Evolutionary conservation across 2,113 vertebrate species (phyloP).

Genomic region (Nicator chloris): DNA sequence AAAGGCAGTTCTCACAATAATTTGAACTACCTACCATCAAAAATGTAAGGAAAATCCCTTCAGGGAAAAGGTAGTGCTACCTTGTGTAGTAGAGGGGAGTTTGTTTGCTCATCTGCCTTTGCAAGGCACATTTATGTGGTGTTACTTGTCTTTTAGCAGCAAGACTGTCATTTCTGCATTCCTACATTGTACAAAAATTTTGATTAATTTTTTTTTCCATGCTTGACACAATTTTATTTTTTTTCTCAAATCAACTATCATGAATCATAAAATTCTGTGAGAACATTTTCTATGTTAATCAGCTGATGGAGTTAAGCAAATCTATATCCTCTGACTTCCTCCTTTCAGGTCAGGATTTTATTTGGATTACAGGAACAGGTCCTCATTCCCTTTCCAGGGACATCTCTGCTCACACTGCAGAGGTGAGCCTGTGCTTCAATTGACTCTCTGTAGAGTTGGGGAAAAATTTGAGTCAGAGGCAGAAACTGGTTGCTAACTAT

Average conservation of each 20-base stretch:
- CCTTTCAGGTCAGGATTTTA: background rate
- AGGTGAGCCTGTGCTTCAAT: background rate
- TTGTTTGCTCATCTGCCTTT: background rate
- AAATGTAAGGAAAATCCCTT: background rate
- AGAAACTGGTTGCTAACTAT: background rate
- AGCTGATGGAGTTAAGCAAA: background rate
- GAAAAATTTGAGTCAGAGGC: background rate
- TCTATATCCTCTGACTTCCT: background rate
- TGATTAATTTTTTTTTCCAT: background rate
- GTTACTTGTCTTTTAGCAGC: background rate
- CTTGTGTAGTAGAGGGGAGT: background rate
- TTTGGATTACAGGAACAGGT: background rate
- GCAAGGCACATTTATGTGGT: background rate
- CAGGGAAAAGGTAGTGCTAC: background rate
- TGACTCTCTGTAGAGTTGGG: background rate
- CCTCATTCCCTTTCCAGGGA: background rate
- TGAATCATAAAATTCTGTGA: background rate
- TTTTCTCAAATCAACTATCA: background rate
- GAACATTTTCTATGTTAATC: background rate
- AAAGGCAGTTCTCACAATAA: background rate
- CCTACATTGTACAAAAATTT: background rate
- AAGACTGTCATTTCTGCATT: background rate
- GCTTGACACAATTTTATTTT: background rate
- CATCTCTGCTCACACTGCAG: background rate
- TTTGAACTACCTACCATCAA: background rate